Evolutionary conservation across 2,113 vertebrate genomes (phyloP), one percentile per base, ranked within the genome.

Genomic region (Strix uralensis): DNA sequence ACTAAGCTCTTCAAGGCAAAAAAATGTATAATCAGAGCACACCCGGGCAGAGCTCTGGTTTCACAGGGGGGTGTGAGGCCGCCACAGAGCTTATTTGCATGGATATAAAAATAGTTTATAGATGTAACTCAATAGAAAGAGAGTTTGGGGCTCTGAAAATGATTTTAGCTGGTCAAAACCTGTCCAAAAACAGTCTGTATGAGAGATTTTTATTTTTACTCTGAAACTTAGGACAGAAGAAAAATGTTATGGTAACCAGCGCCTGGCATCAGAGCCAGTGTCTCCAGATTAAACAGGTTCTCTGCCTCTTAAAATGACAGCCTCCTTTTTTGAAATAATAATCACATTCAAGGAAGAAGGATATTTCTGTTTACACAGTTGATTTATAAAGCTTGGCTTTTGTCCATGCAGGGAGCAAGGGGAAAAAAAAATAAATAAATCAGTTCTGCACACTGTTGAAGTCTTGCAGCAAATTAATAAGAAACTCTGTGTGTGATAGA

Each of bases 211-310:
- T 21, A 10, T 32, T 92, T 89, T 69, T 23, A 20, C 10, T 42
- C 54, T 42, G 65, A 55, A 62, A 51, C 55, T 79, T 32, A 29
- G 57, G n/a, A 14, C n/a, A 69, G 63, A 58, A 82, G 46, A 52
- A 58, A 65, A 52, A 66, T 26, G n/a, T 62, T 79, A 17, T 42
- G 77, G 58, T 30, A 65, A 66, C 52, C 15, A 21, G 67, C 1
- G 5, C 30, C 63, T 83, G 92, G 61, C 40, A 82, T 32, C 66
- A 25, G 69, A 4, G 47, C 52, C 1, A 1, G 49, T 27, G 58
- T 51, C 71, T 95, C 88, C 70, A 70, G 85, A 66, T 79, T 42
- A 95, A 96, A 93, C 19, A 75, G 79, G 52, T 40, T 81, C 85
- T 73, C 74, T 73, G 69, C 66, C 51, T 81, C 51, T 54, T 40